A percentile compares a stretch with the other conserved stretches of the same genome.
Evolutionary conservation across 2,797 vertebrate genomes (phyloP).

Genomic region (Oryzias sinensis): DNA sequence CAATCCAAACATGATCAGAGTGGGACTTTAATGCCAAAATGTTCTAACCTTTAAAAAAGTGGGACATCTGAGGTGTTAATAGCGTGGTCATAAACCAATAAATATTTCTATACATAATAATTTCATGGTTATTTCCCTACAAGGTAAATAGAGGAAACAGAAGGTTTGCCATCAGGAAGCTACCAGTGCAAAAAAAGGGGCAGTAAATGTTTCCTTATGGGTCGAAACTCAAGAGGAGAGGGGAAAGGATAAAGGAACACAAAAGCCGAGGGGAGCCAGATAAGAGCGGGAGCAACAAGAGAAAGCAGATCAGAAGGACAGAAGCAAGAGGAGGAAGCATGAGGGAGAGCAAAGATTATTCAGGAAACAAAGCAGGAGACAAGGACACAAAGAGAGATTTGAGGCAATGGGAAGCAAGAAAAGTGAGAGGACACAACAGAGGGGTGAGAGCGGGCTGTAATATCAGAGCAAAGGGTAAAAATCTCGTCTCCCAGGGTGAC

Average conservation of each 20-base stretch:
- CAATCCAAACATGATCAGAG: too few relatives aligned
- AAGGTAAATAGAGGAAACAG: slow-evolving; percentile 40
- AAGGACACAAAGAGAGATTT: not conserved
- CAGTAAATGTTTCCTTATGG: slow-evolving; percentile 65
- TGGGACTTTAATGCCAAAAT: slow-evolving; percentile 34
- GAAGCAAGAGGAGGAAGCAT: not conserved
- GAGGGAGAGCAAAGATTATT: not conserved
- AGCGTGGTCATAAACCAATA: slow-evolving; percentile 79
- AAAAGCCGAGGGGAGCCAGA: slow-evolving; percentile 7
- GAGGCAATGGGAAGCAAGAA: not conserved
- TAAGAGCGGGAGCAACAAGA: not conserved
- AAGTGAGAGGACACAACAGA: not conserved
- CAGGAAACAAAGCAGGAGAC: too few relatives aligned
- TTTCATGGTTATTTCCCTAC: slow-evolving; percentile 81
- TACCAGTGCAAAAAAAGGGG: slow-evolving; percentile 81
- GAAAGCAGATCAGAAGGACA: not conserved
- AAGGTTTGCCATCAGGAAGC: slow-evolving; percentile 65
- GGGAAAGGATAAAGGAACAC: slow-evolving; percentile 5
- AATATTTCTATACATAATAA: slow-evolving; percentile 79
- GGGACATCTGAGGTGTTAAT: slow-evolving; percentile 76
- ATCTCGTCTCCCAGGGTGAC: slow-evolving; percentile 28
- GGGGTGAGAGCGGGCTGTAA: slow-evolving; percentile 6
- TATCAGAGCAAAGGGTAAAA: slow-evolving; percentile 26
- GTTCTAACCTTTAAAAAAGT: slow-evolving; percentile 69
- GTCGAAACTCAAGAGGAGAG: slow-evolving; percentile 17